These are phyloP conservation scores for Amniataba percoides DNA, from an alignment of 2,797 vertebrate species.

Conservation along the genomic window DNA sequence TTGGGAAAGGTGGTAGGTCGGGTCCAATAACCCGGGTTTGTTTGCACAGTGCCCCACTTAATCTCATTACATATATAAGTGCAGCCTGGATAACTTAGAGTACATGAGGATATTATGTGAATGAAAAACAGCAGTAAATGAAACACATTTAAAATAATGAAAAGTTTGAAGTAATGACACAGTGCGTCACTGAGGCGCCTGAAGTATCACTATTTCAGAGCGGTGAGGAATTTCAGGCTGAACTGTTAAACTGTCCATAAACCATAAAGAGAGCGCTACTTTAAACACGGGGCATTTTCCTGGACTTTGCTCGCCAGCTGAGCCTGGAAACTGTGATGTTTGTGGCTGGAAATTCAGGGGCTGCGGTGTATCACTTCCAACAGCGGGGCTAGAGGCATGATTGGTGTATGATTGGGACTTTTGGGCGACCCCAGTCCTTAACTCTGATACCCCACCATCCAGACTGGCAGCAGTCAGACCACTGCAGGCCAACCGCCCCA, in stretches of 20 bases:
- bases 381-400: constrained; percentile 25
- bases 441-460: constrained; percentile 33
- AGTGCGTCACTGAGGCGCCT: constrained; percentile 57
- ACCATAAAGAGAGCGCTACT: constrained; percentile 68
- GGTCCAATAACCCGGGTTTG: constrained; percentile 41
- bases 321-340: constrained; percentile 76
- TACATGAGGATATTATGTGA: constrained; percentile 24
- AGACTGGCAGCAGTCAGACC: constrained; percentile 22
- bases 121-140: constrained; percentile 62
- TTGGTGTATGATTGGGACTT: constrained; percentile 55
- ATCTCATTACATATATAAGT: constrained; percentile 53
- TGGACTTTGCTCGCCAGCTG: constrained; percentile 36
- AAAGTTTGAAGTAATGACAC: constrained; percentile 54
- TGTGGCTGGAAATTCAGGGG: constrained; percentile 69
- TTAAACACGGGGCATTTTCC: constrained; percentile 67
- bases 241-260: constrained; percentile 67
- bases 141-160: constrained; percentile 70
- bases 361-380: constrained; percentile 49
- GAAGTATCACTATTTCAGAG: constrained; percentile 50
- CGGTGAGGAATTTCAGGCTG: constrained; percentile 44
- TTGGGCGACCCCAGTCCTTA: constrained; percentile 38
- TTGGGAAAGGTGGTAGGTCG: constrained; percentile 26
- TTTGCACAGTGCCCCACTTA: constrained; percentile 51
- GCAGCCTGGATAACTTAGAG: constrained; percentile 15
- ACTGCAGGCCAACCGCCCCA: constrained; percentile 13